Evolutionary conservation across 2,888 invertebrate species (phyloP).

Genomic region (Volucella inflata): DNA sequence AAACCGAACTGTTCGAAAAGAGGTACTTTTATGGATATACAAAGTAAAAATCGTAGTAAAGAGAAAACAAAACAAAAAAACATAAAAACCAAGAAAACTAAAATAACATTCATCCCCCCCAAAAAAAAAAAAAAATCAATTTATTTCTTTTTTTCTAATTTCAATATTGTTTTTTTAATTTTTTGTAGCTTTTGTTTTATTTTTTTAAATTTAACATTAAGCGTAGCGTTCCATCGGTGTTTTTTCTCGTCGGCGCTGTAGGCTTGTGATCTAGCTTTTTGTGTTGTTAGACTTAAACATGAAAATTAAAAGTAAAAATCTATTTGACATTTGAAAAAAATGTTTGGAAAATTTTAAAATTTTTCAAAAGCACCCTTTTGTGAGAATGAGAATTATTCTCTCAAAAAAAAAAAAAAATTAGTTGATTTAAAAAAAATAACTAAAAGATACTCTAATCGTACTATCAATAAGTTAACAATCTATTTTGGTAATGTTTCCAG

Average conservation of each 20-base stretch:
- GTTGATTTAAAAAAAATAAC: too few species aligned
- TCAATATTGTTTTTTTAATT: too few species aligned
- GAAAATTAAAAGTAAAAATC: not conserved
- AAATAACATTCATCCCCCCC: not conserved
- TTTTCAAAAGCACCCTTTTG: too few species aligned
- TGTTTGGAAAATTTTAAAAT: too few species aligned
- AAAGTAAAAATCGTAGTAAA: not conserved
- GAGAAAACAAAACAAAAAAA: not conserved
- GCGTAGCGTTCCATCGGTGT: not conserved
- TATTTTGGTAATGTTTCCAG: too few species aligned
- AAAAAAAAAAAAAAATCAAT: too few species aligned
- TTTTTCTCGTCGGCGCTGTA: not conserved
- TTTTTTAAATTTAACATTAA: too few species aligned
- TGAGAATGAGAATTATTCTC: too few species aligned
- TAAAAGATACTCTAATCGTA: too few species aligned
- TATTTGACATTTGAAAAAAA: not conserved
- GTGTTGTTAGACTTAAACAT: not conserved
- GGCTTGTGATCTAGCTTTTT: conserved; percentile 7
- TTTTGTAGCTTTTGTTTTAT: not conserved
- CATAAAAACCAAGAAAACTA: not conserved
- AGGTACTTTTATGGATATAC: conserved; percentile 11
- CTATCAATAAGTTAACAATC: too few species aligned
- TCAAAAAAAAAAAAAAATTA: too few species aligned
- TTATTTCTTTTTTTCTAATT: too few species aligned
- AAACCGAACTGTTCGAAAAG: conserved; percentile 16